Base-by-base conservation (phyloP, 2,797 vertebrate genomes). In the Enteromius paludinosus region DNA sequence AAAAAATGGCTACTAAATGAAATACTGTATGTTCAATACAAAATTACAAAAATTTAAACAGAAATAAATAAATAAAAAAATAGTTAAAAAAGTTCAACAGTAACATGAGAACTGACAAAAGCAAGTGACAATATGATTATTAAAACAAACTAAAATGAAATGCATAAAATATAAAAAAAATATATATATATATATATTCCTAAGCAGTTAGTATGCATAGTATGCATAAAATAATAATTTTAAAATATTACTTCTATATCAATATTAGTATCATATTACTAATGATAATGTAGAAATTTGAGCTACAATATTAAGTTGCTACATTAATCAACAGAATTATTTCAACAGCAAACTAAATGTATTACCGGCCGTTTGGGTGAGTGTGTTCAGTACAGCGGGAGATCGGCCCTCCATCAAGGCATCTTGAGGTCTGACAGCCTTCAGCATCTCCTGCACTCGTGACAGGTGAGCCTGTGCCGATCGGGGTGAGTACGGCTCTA, bases 391-490 rank as follows among this genome's bases (percentile, higher is more conserved):
- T 41, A 96, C 33, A 78, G 93, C 94, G 0, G 93, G 94, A 9
- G 96, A 96, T 30, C 91, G 90, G 83, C 95, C 95, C 65, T 95
- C 95, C 86, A 89, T 92, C 77, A 96, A 88, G 43, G 93, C 92
- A 79, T 96, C 95, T 64, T 94, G 93, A 14, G 93, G 92, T 75
- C 94, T 93, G 18, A 92, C 83, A 2, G 87, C 84, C 87, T 92
- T 93, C 86, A 96, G 88, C 83, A 96, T 86, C 81, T 96, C 95
- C 59, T 94, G 89, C 65, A 96, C 91, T 35, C 92, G 94, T 69
- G 91, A 90, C 86, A 96, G 90, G 81, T 96, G 96, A 79, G 92
- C 86, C 71, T 91, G 90, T 47, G 92, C 94, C 2, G 94, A 93
- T 81, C 87, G 90, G 41, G 89, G 89, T 0, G 93, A 93, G 88